phyloP scores from a whole-genome alignment of 2,113 vertebrate genomes.

The Capricornis sumatraensis region DNA sequence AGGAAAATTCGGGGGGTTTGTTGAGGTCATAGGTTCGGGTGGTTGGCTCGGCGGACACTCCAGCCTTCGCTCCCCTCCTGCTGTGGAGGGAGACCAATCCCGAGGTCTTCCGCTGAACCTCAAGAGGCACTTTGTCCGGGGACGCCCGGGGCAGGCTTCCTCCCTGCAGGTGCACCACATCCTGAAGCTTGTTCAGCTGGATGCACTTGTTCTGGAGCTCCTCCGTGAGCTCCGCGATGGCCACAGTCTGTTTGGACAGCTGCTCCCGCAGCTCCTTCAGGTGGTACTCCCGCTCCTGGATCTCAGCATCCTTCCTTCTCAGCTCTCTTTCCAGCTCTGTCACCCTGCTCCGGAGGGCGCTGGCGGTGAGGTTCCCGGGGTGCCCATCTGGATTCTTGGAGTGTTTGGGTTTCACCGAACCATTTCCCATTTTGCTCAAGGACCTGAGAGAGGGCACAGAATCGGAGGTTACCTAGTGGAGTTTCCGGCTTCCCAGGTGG shows the following conservation, averaged over 20 bases:
- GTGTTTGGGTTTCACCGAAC: constrained; percentile 89
- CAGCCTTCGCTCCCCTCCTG: constrained; percentile 92
- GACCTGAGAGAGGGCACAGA: constrained; percentile 61
- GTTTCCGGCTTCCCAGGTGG: not conserved
- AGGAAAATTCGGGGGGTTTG: constrained; percentile 86
- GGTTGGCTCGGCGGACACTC: constrained; percentile 93
- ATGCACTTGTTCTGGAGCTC: constrained; percentile 89
- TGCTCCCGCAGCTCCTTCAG: constrained; percentile 87
- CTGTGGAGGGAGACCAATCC: constrained; percentile 80
- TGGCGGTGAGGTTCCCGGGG: constrained; percentile 50
- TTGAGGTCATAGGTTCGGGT: constrained; percentile 86
- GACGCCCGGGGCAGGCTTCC: constrained; percentile 72
- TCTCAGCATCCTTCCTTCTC: constrained; percentile 85
- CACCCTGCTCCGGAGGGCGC: constrained; percentile 82
- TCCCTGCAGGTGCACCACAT: constrained; percentile 82
- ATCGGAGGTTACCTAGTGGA: not conserved
- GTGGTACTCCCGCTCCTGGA: constrained; percentile 81
- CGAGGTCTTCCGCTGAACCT: constrained; percentile 74
- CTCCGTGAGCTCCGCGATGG: constrained; percentile 86
- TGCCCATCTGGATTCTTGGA: constrained; percentile 81
- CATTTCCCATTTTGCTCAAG: constrained; percentile 88
- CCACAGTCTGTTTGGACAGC: constrained; percentile 81
- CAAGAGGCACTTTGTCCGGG: constrained; percentile 72
- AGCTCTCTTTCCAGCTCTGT: constrained; percentile 87
- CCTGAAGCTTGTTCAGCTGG: constrained; percentile 90